phyloP scores from a whole-genome alignment of 2,113 vertebrate genomes.

The Patagioenas fasciata region DNA sequence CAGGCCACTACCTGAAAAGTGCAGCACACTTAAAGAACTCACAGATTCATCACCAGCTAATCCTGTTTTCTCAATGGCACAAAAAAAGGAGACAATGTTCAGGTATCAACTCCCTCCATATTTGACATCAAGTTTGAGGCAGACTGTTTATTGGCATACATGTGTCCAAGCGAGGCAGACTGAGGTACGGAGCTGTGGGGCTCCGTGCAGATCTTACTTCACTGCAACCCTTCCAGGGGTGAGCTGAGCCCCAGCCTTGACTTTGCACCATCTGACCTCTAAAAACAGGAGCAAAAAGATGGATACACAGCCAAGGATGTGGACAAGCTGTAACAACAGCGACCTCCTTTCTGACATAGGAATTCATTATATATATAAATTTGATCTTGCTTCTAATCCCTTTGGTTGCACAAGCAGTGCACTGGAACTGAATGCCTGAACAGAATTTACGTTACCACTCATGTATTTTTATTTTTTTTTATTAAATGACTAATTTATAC shows the following conservation, averaged over 20 bases:
- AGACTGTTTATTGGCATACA: neutral
- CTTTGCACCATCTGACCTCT: neutral
- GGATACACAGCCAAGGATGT: fast-evolving
- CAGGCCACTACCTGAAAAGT: neutral
- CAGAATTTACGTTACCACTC: neutral
- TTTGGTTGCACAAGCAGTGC: neutral
- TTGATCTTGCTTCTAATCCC: neutral
- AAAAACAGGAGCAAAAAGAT: neutral
- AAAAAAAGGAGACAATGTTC: neutral
- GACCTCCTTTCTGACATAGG: neutral
- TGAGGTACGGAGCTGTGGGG: fast-evolving
- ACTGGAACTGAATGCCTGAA: neutral
- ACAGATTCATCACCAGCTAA: neutral
- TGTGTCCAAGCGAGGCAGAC: neutral
- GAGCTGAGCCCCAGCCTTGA: neutral
- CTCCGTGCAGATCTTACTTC: fast-evolving
- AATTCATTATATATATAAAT: neutral
- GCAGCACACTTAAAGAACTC: neutral
- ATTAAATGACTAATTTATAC: neutral
- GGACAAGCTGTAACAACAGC: neutral
- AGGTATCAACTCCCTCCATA: neutral
- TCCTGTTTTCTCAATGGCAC: neutral
- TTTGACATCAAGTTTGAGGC: neutral
- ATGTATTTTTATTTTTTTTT: neutral
- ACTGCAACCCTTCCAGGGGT: fast-evolving